Percentiles rank a stretch among this genome's conserved stretches.
Evolutionary conservation across 2,113 vertebrate genomes (phyloP).

Genomic region (Nicator chloris): DNA sequence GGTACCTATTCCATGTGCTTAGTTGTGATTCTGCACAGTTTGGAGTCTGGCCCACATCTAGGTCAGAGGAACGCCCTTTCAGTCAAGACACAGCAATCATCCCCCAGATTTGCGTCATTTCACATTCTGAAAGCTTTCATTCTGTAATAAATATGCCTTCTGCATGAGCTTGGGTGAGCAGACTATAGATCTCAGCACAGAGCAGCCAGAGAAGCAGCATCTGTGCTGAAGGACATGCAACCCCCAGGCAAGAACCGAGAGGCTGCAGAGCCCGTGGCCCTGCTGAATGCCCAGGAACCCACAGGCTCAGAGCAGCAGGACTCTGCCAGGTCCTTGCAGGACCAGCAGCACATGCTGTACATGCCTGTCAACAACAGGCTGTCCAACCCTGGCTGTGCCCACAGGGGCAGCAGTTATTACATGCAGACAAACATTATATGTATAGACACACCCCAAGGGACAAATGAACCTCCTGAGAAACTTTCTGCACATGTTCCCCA

Average conservation of each 20-base stretch:
- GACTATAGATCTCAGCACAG: not conserved
- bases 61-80: not conserved
- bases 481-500: not conserved
- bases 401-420: not conserved
- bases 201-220: not conserved
- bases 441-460: not conserved
- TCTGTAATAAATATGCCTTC: not conserved
- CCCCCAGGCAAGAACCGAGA: rapidly evolving
- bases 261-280: not conserved
- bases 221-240: not conserved
- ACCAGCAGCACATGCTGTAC: not conserved
- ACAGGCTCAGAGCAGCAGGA: not conserved
- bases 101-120: not conserved
- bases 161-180: not conserved
- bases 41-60: not conserved
- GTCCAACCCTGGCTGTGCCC: not conserved
- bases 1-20: not conserved
- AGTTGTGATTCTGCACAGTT: not conserved
- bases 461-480: not conserved
- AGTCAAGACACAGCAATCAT: not conserved
- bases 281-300: not conserved
- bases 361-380: not conserved
- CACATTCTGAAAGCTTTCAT: not conserved
- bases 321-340: not conserved
- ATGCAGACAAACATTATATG: not conserved